phyloP scores from a whole-genome alignment of 1,140 invertebrate species.

The Drosophila triauraria region DNA sequence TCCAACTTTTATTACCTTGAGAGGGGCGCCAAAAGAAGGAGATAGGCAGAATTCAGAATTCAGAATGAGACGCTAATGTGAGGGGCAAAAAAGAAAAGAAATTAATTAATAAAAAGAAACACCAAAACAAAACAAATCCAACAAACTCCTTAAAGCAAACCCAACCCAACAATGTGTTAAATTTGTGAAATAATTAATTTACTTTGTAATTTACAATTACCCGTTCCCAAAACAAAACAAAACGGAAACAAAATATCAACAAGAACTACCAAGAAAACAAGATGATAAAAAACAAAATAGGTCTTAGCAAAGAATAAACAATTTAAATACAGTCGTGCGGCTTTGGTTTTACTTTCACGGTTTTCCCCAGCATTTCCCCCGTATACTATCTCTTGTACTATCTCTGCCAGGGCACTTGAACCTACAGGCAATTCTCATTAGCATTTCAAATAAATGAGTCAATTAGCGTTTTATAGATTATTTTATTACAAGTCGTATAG shows the following conservation, averaged over 20 bases:
- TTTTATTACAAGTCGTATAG: neutral
- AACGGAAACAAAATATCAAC: slow-evolving; percentile 5
- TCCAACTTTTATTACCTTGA: slow-evolving; percentile 42
- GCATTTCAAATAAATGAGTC: slow-evolving; percentile 5
- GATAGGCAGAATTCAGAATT: slow-evolving; percentile 29
- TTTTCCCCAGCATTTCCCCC: neutral
- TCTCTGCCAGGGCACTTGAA: slow-evolving; percentile 6
- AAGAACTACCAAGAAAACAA: slow-evolving; percentile 32
- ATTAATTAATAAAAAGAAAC: slow-evolving; percentile 10
- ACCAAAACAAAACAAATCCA: slow-evolving; percentile 24
- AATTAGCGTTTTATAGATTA: slow-evolving; percentile 12
- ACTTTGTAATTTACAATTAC: slow-evolving; percentile 30
- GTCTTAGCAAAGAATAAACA: slow-evolving; percentile 62
- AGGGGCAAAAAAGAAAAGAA: slow-evolving; percentile 22
- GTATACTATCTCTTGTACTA: neutral
- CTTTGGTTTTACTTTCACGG: neutral
- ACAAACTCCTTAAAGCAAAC: slow-evolving; percentile 17
- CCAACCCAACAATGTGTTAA: slow-evolving; percentile 48
- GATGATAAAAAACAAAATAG: slow-evolving; percentile 53
- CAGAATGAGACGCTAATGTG: slow-evolving; percentile 27
- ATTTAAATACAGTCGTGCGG: slow-evolving; percentile 33
- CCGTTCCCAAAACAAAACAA: slow-evolving; percentile 27
- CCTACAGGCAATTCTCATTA: slow-evolving; percentile 15
- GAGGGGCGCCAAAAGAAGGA: slow-evolving; percentile 14
- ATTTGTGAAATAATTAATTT: slow-evolving; percentile 42